phyloP scores from a whole-genome alignment of 2,797 vertebrate genomes.

The Spinibarbus caldwelli region DNA sequence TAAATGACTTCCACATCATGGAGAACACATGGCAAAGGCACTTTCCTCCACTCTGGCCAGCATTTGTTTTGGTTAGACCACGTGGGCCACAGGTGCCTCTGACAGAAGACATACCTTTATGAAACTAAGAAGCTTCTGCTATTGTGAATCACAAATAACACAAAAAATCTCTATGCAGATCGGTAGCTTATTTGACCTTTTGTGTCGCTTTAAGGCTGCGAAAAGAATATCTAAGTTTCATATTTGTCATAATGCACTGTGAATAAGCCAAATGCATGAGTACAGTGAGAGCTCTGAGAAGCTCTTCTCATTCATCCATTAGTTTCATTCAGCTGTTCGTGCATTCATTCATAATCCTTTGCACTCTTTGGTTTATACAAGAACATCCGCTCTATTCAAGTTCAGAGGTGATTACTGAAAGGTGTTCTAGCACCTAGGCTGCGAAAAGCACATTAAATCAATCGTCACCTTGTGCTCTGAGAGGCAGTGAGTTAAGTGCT shows the following conservation, averaged over 20 bases:
- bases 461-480: constrained; percentile 46
- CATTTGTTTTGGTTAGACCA: not conserved
- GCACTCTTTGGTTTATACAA: constrained; percentile 66
- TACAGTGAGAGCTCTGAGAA: not conserved
- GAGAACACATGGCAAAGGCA: constrained; percentile 17
- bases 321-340: constrained; percentile 48
- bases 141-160: constrained; percentile 11
- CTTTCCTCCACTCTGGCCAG: not conserved
- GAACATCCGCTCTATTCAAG: constrained; percentile 66
- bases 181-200: not conserved
- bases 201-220: not conserved
- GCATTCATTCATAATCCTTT: constrained; percentile 60
- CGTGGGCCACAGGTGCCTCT: not conserved
- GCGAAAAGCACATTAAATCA: constrained; percentile 66
- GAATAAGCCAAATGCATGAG: constrained; percentile 8
- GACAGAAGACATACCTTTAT: not conserved
- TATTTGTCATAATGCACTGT: not conserved
- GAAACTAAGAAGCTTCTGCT: constrained; percentile 4
- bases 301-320: constrained; percentile 4
- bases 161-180: not conserved
- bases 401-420: constrained; percentile 69
- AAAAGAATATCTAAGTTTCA: not conserved
- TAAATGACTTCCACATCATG: constrained; percentile 28
- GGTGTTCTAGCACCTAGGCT: constrained; percentile 60
- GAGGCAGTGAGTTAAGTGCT: constrained; percentile 19